A percentile compares a stretch with the other conserved stretches of the same genome.
These are phyloP conservation scores for Maniola hyperantus DNA, from an alignment of 2,888 invertebrate species.

Conservation along the genomic window DNA sequence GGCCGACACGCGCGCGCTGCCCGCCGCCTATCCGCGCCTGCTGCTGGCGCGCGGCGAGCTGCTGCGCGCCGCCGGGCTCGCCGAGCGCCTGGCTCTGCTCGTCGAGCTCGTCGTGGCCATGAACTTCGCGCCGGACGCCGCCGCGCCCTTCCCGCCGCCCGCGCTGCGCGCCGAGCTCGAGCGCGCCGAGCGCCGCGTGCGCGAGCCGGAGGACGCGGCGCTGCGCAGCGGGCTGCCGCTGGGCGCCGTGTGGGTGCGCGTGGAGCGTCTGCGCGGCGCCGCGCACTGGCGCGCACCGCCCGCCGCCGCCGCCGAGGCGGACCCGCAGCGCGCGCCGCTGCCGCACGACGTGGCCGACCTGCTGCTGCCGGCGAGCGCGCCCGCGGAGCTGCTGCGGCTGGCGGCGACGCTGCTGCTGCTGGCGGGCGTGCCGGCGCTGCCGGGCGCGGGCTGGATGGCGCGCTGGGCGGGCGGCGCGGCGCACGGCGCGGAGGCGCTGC, in stretches of 20 bases:
- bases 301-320: conserved; percentile 83
- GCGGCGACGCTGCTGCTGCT: conserved; percentile 80
- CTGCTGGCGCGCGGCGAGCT: conserved; percentile 52
- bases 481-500: conserved; percentile 47
- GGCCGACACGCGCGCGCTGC: conserved; percentile 41
- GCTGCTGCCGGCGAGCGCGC: conserved; percentile 85
- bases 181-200: conserved; percentile 37
- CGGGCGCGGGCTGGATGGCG: conserved; percentile 41
- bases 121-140: conserved; percentile 74
- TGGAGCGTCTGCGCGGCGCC: conserved; percentile 88
- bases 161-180: conserved; percentile 20
- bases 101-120: conserved; percentile 86
- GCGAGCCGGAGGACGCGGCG: conserved; percentile 43
- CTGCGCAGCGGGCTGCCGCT: conserved; percentile 84
- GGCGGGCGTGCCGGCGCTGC: conserved; percentile 52
- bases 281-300: conserved; percentile 86
- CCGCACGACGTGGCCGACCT: conserved; percentile 87
- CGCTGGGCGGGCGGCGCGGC: conserved; percentile 33
- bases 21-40: conserved; percentile 55
- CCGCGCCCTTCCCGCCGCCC: conserved; percentile 41
- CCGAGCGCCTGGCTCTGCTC: conserved; percentile 89
- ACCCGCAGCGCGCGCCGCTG: conserved; percentile 85
- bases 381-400: conserved; percentile 82
- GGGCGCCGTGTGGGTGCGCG: conserved; percentile 88
- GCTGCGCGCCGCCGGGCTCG: conserved; percentile 86